Conservation (phyloP, 2,113 vertebrate species). For the Stegastes partitus region DNA sequence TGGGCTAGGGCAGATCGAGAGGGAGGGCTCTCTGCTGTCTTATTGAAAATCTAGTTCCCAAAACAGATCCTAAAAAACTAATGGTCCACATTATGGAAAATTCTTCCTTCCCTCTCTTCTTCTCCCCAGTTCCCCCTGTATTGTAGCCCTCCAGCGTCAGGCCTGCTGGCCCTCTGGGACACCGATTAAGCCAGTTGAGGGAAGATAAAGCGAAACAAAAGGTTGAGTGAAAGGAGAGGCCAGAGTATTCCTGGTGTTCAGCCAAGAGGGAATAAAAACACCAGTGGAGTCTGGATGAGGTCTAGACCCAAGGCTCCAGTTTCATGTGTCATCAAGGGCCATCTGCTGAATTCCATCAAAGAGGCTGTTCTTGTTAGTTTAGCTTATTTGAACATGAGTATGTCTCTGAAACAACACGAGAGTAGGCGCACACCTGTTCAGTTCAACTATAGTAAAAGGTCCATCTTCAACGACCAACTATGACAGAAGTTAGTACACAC, state of each 20-base stretch:
- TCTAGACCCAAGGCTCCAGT: constrained; percentile 10
- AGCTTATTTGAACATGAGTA: background rate
- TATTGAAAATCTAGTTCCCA: too few species aligned
- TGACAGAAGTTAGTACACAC: too few species aligned
- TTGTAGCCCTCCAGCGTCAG: constrained; percentile 7
- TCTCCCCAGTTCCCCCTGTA: background rate
- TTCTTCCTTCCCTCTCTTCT: background rate
- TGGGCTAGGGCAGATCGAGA: too few species aligned
- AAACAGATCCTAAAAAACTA: too few species aligned
- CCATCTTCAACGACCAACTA: too few species aligned
- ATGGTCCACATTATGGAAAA: too few species aligned
- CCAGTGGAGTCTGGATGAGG: constrained; percentile 22
- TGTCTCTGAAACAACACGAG: background rate
- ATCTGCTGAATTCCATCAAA: constrained; percentile 22
- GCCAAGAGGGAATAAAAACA: constrained; percentile 46
- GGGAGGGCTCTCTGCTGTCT: too few species aligned
- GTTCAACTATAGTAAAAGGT: too few species aligned
- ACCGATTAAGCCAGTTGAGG: constrained; percentile 48
- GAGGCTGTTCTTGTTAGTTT: background rate
- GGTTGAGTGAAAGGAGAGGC: constrained; percentile 8
- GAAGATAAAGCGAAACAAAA: constrained; percentile 52
- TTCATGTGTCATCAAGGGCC: constrained; percentile 11
- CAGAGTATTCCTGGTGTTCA: background rate
- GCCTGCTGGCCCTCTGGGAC: constrained; percentile 11
- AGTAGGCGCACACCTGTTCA: too few species aligned